These are phyloP conservation scores for Baryphthengus martii DNA, from an alignment of 2,113 vertebrate species.

Conservation along the genomic window DNA sequence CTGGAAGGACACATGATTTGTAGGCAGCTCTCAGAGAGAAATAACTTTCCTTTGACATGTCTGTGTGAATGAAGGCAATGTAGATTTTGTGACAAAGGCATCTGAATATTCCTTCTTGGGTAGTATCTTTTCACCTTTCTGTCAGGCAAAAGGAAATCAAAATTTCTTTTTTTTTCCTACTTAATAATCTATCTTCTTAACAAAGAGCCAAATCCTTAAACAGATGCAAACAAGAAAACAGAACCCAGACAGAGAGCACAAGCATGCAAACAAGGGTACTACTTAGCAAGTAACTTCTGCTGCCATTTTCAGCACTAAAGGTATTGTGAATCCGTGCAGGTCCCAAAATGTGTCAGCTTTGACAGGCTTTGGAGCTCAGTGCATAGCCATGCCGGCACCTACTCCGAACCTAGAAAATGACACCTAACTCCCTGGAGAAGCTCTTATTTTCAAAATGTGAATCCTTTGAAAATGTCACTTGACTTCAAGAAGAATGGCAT, in stretches of 20 bases:
- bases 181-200: neutral
- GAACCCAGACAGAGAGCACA: neutral
- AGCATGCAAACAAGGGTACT: rapidly evolving
- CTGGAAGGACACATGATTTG: neutral
- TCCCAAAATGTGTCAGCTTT: neutral
- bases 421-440: neutral
- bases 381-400: neutral
- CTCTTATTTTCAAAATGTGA: neutral
- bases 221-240: neutral
- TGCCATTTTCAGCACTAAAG: neutral
- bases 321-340: neutral
- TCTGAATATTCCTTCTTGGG: neutral
- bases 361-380: neutral
- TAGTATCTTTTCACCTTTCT: neutral
- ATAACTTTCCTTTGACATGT: neutral
- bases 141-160: neutral
- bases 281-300: neutral
- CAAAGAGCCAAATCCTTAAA: neutral
- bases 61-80: neutral
- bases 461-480: neutral
- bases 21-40: neutral
- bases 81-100: neutral
- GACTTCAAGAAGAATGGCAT: neutral
- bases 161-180: neutral
- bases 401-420: neutral